Conservation (phyloP, 2,888 invertebrate species). For the Smittia aterrima region DNA sequence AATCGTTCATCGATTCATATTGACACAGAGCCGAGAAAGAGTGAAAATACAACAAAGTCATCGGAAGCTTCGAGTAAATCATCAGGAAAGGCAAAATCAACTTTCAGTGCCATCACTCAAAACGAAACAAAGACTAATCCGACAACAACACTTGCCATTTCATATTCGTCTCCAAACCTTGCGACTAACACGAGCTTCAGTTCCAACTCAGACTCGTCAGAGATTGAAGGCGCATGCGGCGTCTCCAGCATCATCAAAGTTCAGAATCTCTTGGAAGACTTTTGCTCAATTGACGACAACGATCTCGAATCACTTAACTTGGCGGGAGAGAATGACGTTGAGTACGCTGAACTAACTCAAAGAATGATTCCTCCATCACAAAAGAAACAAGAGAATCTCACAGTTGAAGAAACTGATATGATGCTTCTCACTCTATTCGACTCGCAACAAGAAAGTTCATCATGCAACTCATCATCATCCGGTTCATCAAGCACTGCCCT, state of each 20-base stretch:
- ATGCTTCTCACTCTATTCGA: conserved; percentile 61
- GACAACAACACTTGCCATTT: conserved; percentile 51
- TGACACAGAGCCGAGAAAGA: neutral
- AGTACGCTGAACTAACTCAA: conserved; percentile 60
- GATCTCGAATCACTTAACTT: conserved; percentile 74
- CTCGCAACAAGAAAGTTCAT: conserved; percentile 20
- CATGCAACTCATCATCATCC: conserved; percentile 25
- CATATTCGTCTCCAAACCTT: conserved; percentile 57
- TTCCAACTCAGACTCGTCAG: conserved; percentile 43
- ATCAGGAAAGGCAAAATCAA: conserved; percentile 5
- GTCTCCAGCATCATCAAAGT: conserved; percentile 41
- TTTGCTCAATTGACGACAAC: conserved; percentile 75
- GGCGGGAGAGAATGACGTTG: conserved; percentile 72
- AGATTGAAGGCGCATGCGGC: conserved; percentile 30
- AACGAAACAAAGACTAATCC: conserved; percentile 31
- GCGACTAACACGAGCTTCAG: conserved; percentile 45
- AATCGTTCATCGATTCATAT: neutral
- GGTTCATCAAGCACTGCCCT: conserved; percentile 41
- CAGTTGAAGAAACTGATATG: conserved; percentile 56
- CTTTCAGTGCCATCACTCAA: neutral
- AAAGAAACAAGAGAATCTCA: neutral
- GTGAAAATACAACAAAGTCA: neutral
- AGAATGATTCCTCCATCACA: conserved; percentile 49
- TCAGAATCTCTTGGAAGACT: conserved; percentile 59
- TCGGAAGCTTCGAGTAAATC: conserved; percentile 1